These are phyloP conservation scores for Dryocosmus kuriphilus DNA, from an alignment of 2,888 invertebrate species.

Conservation along the genomic window DNA sequence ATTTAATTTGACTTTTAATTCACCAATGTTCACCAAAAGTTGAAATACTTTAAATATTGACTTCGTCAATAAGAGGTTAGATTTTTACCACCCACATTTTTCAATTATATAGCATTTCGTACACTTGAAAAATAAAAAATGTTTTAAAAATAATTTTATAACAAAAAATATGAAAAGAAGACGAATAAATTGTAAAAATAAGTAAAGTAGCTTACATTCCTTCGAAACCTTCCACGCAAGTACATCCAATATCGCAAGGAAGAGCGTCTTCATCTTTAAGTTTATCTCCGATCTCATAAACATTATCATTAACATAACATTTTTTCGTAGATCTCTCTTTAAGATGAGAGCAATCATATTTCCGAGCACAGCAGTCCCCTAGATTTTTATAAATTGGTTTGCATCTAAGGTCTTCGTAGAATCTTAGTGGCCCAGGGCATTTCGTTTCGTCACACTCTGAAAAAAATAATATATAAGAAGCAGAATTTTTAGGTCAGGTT, in stretches of 20 bases:
- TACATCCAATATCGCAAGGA: slow-evolving; percentile 66
- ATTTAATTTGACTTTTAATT: too few species aligned
- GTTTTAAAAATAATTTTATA: background rate
- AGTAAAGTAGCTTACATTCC: slow-evolving; percentile 55
- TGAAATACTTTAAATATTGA: too few species aligned
- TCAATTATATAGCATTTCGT: too few species aligned
- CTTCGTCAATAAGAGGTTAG: too few species aligned
- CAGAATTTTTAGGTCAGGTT: background rate
- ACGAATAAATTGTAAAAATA: background rate
- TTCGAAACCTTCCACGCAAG: slow-evolving; percentile 43
- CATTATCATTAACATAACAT: slow-evolving; percentile 65
- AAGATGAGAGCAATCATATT: slow-evolving; percentile 66
- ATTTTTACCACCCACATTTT: too few species aligned
- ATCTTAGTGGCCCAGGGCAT: slow-evolving; percentile 66
- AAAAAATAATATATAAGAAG: slow-evolving; percentile 11
- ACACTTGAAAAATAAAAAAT: too few species aligned
- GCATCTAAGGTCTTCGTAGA: slow-evolving; percentile 64
- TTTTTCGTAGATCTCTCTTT: slow-evolving; percentile 57
- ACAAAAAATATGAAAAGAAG: background rate
- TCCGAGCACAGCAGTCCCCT: slow-evolving; percentile 59
- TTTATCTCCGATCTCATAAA: slow-evolving; percentile 61
- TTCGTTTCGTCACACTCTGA: slow-evolving; percentile 55
- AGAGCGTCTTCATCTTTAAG: slow-evolving; percentile 61
- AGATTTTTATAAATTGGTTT: slow-evolving; percentile 60
- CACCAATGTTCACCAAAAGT: too few species aligned